Percentiles rank a stretch among this genome's conserved stretches.
These are phyloP conservation scores for Agapornis roseicollis DNA, from an alignment of 2,113 vertebrate genomes.

Conservation along the genomic window DNA sequence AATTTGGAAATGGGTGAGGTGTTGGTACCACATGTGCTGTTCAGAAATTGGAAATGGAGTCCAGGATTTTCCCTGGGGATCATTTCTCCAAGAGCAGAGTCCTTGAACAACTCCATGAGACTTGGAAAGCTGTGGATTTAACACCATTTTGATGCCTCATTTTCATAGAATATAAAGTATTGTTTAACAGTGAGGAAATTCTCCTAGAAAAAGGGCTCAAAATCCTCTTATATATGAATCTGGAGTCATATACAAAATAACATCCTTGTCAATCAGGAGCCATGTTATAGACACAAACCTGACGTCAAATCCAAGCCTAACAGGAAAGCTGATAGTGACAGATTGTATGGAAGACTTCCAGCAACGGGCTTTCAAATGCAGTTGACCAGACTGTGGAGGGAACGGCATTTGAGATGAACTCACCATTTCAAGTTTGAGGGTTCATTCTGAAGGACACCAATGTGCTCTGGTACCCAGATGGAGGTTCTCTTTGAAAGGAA, in stretches of 20 bases:
- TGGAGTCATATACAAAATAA: neutral
- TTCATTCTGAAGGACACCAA: neutral
- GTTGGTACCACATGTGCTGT: neutral
- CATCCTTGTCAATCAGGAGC: neutral
- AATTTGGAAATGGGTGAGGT: neutral
- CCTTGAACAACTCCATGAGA: accelerated
- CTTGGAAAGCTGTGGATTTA: neutral
- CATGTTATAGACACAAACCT: neutral
- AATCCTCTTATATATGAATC: neutral
- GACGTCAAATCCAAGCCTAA: neutral
- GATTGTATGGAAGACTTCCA: neutral
- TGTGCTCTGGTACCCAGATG: neutral
- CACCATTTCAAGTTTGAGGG: neutral
- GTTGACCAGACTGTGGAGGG: neutral
- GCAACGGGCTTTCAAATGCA: neutral
- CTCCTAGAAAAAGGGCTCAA: neutral
- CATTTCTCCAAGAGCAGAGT: neutral
- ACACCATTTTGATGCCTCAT: neutral
- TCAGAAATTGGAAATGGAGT: neutral
- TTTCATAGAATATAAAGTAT: neutral
- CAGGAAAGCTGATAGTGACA: neutral
- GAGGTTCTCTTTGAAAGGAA: neutral
- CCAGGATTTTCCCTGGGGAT: neutral
- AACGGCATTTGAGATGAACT: neutral
- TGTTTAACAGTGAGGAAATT: neutral